Conservation (phyloP, 2,113 vertebrate species). For the Ranitomeya variabilis region DNA sequence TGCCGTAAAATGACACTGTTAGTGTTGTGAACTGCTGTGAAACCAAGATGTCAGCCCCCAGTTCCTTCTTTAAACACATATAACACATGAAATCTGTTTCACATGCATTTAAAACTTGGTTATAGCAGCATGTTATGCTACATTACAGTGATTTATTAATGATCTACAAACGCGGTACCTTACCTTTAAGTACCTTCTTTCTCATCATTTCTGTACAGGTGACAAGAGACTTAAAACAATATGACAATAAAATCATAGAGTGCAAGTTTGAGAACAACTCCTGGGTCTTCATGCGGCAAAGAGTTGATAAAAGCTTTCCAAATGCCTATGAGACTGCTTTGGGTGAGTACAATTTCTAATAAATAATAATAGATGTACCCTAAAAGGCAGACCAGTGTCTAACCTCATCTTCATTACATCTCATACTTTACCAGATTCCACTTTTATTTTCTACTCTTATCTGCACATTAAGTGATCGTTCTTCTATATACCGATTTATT, state of each 20-base stretch:
- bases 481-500: too few relatives aligned
- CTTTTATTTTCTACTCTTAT: neutral
- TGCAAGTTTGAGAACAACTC: slow-evolving; percentile 94
- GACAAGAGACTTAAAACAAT: slow-evolving; percentile 93
- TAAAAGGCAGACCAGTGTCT: neutral
- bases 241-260: slow-evolving; percentile 99
- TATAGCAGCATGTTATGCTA: too few relatives aligned
- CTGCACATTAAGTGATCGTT: neutral
- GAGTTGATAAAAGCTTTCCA: slow-evolving; percentile 97
- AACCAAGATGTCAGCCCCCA: too few relatives aligned
- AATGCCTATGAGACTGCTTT: slow-evolving; percentile 96
- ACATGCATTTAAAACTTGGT: too few relatives aligned
- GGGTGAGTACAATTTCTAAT: slow-evolving; percentile 82
- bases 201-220: slow-evolving; percentile 74
- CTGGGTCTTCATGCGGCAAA: slow-evolving; percentile 98
- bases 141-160: too few relatives aligned
- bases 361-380: neutral
- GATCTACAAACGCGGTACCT: too few relatives aligned
- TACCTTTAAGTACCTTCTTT: slow-evolving; percentile 23
- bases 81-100: too few relatives aligned
- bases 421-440: neutral
- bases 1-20: too few relatives aligned
- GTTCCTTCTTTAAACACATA: too few relatives aligned
- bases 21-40: too few relatives aligned
- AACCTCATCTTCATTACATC: neutral